phyloP scores from a whole-genome alignment of 2,113 vertebrate species.

The Sebastes fasciatus region DNA sequence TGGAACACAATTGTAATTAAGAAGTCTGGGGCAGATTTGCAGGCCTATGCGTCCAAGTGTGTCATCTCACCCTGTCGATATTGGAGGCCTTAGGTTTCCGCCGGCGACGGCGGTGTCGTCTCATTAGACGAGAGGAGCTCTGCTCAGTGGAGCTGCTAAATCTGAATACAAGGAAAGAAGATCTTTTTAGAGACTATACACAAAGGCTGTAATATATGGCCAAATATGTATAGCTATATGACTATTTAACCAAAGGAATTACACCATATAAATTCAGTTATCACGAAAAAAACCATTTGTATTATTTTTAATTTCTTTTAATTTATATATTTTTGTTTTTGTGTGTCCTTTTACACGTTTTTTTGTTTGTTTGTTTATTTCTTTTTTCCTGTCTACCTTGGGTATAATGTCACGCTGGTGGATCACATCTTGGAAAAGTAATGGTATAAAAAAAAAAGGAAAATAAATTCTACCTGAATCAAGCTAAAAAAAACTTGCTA shows the following conservation, averaged over 20 bases:
- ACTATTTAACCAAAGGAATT: neutral
- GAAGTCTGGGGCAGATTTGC: neutral
- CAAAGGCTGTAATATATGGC: neutral
- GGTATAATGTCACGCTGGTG: too few species aligned
- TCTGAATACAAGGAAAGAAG: constrained; percentile 73
- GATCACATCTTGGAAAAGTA: too few species aligned
- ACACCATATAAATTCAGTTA: neutral
- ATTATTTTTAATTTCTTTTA: too few species aligned
- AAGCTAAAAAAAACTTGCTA: constrained; percentile 5
- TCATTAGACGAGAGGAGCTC: constrained; percentile 95
- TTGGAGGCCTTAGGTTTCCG: constrained; percentile 94
- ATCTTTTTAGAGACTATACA: neutral
- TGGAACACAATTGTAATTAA: neutral
- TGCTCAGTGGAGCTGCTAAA: constrained; percentile 99
- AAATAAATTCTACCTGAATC: neutral
- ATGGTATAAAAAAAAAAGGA: neutral
- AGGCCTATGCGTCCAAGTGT: neutral
- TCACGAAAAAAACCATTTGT: too few species aligned
- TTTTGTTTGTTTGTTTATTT: too few species aligned
- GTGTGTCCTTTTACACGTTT: too few species aligned
- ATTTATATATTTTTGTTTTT: too few species aligned
- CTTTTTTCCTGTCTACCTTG: too few species aligned
- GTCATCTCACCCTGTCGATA: constrained; percentile 91
- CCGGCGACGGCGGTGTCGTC: constrained; percentile 92
- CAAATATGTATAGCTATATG: neutral